Evolutionary conservation across 2,888 invertebrate genomes (phyloP).

Genomic region (Nezara viridula): DNA sequence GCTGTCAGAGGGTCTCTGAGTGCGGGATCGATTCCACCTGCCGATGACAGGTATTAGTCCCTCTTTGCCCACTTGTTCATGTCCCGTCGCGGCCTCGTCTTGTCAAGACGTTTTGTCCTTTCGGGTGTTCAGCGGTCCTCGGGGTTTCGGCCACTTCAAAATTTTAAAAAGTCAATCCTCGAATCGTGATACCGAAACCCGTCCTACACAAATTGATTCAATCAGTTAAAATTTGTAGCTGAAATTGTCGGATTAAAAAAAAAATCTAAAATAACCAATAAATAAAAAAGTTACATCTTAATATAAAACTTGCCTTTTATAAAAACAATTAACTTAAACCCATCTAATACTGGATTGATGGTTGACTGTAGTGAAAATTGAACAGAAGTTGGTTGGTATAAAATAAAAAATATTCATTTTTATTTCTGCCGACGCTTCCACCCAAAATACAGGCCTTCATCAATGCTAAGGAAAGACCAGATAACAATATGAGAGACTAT

Average conservation of each 20-base stretch:
- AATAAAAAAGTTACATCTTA: no score
- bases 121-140: not conserved
- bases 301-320: no score
- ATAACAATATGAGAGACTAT: no score
- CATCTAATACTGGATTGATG: no score
- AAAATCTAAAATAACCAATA: not conserved
- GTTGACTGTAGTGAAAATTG: no score
- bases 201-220: not conserved
- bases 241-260: not conserved
- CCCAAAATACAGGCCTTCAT: no score
- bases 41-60: constrained; percentile 29
- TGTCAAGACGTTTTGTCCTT: constrained; percentile 25
- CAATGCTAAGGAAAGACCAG: no score
- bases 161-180: not conserved
- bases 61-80: constrained; percentile 30
- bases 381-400: no score
- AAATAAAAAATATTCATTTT: no score
- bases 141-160: not conserved
- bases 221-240: not conserved
- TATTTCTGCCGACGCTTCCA: no score
- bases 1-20: not conserved
- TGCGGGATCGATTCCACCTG: constrained; percentile 1
- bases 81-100: not conserved
- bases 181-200: not conserved
- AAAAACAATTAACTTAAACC: no score